Conservation (phyloP, 2,888 invertebrate genomes). For the Panopea generosa region DNA sequence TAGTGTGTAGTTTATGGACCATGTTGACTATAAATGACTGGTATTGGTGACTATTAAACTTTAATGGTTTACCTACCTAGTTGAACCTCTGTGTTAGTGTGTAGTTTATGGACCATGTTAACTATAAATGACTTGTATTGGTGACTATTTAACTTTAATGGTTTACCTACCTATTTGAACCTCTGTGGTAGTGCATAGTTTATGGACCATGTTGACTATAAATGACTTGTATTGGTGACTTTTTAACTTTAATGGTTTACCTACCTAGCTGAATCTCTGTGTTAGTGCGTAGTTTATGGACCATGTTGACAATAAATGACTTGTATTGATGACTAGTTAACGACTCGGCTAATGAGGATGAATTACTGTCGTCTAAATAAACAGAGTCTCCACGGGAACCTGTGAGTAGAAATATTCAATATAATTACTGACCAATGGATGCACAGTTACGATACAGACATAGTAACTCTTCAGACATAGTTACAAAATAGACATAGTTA, state of each 20-base stretch:
- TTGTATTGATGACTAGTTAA: slow-evolving; percentile 89
- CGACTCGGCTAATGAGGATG: slow-evolving; percentile 93
- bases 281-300: slow-evolving; percentile 93
- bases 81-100: slow-evolving; percentile 93
- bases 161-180: slow-evolving; percentile 90
- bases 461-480: too few species aligned
- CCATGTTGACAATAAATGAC: slow-evolving; percentile 91
- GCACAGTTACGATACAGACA: too few species aligned
- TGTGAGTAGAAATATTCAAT: slow-evolving; percentile 46
- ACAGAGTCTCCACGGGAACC: slow-evolving; percentile 78
- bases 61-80: slow-evolving; percentile 88
- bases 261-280: slow-evolving; percentile 92
- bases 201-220: slow-evolving; percentile 91
- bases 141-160: slow-evolving; percentile 86
- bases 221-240: slow-evolving; percentile 90
- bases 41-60: slow-evolving; percentile 88
- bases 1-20: slow-evolving; percentile 92
- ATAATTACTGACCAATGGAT: not conserved
- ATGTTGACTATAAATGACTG: slow-evolving; percentile 92
- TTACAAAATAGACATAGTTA: too few species aligned
- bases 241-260: slow-evolving; percentile 86
- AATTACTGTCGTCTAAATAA: slow-evolving; percentile 82
- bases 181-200: slow-evolving; percentile 92
- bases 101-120: slow-evolving; percentile 91
- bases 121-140: slow-evolving; percentile 93